Conservation (phyloP, 1,140 invertebrate genomes). For the Pygmarrhopalites habei region DNA sequence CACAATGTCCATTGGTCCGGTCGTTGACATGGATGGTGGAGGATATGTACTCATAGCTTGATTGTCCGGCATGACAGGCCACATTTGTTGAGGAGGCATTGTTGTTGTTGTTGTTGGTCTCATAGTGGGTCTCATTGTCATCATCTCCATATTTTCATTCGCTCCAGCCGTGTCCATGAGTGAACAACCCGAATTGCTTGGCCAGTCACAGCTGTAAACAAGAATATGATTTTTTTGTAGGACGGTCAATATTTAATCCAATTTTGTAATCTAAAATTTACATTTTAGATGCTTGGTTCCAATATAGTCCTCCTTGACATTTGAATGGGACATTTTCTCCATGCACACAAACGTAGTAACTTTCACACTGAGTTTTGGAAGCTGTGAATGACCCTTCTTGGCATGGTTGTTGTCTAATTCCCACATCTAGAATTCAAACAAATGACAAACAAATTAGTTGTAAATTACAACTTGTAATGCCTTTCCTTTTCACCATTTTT, state of each 20-base stretch:
- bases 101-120: conserved; percentile 1
- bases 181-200: conserved; percentile 23
- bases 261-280: too few relatives aligned
- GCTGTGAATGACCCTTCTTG: conserved; percentile 55
- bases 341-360: conserved; percentile 70
- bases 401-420: conserved; percentile 44
- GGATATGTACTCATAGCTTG: background rate
- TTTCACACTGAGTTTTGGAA: conserved; percentile 60
- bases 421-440: background rate
- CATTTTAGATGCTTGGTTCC: conserved; percentile 51
- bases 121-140: background rate
- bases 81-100: background rate
- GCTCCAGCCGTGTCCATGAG: too few relatives aligned
- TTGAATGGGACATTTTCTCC: conserved; percentile 61
- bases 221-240: too few relatives aligned
- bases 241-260: too few relatives aligned
- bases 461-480: too few relatives aligned
- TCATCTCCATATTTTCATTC: too few relatives aligned
- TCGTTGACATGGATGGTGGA: too few relatives aligned
- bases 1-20: too few relatives aligned
- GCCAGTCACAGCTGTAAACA: conserved; percentile 37
- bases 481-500: too few relatives aligned
- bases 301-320: conserved; percentile 68
- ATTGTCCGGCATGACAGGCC: background rate
- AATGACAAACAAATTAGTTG: background rate